phyloP scores from a whole-genome alignment of 2,797 vertebrate genomes.

The Phrynocephalus guinanensis region DNA sequence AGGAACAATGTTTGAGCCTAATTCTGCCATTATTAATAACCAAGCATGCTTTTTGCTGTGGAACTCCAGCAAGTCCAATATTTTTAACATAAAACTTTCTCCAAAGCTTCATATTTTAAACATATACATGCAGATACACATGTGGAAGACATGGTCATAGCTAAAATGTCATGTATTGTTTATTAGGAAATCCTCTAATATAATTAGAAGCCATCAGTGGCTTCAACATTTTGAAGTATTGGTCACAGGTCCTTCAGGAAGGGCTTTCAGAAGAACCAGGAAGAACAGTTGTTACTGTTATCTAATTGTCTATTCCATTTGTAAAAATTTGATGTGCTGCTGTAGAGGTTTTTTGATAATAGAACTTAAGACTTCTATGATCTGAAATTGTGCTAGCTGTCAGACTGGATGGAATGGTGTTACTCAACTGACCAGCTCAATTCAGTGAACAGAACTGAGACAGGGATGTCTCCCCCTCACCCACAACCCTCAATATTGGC shows the following conservation, averaged over 20 bases:
- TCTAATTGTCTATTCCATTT: neutral
- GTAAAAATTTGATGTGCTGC: neutral
- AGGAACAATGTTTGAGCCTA: constrained; percentile 38
- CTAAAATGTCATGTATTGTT: too few species aligned
- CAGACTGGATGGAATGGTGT: too few species aligned
- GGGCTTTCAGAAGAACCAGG: neutral
- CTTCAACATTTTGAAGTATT: neutral
- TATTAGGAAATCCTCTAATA: neutral
- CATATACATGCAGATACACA: neutral
- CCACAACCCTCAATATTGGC: neutral
- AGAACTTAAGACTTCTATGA: neutral
- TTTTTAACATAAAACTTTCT: neutral
- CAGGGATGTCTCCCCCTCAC: too few species aligned
- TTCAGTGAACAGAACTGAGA: too few species aligned
- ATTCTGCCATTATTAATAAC: constrained; percentile 7
- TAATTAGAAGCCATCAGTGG: neutral
- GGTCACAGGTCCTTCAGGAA: neutral
- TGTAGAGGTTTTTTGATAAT: neutral
- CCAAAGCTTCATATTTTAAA: neutral
- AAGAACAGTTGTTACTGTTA: neutral
- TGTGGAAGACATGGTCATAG: neutral
- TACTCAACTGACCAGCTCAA: too few species aligned
- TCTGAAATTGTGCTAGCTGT: neutral
- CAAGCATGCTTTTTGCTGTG: neutral
- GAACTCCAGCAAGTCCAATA: neutral